Evolutionary conservation across 2,888 invertebrate species (phyloP).

Genomic region (Chrysolina haemoptera): DNA sequence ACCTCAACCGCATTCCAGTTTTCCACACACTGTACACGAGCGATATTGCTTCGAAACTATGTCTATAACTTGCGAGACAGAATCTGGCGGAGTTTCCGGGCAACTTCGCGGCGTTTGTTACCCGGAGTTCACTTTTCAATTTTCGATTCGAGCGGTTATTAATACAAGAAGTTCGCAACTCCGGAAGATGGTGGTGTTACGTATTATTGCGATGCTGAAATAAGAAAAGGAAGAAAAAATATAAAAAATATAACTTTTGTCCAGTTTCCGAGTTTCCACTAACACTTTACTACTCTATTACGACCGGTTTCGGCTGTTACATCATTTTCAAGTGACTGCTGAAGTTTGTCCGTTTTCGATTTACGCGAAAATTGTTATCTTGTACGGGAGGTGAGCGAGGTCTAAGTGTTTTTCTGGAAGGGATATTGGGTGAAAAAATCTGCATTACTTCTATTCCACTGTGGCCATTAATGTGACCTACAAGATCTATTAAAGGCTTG

Average conservation of each 20-base stretch:
- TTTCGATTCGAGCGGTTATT: constrained; percentile 7
- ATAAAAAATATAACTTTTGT: too few species aligned
- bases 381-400: not conserved
- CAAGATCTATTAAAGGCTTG: too few species aligned
- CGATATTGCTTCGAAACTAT: constrained; percentile 15
- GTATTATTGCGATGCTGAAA: not conserved
- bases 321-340: too few species aligned
- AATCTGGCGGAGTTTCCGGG: constrained; percentile 6
- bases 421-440: too few species aligned
- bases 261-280: too few species aligned
- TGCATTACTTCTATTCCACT: too few species aligned
- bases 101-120: not conserved
- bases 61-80: constrained; percentile 10
- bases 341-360: constrained; percentile 3
- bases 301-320: too few species aligned
- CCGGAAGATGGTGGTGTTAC: not conserved
- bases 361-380: constrained; percentile 10
- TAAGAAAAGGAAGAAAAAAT: too few species aligned
- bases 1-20: constrained; percentile 19
- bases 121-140: constrained; percentile 7
- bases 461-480: too few species aligned
- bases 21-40: constrained; percentile 2
- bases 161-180: not conserved
- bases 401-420: not conserved
- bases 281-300: too few species aligned